Base-by-base conservation (phyloP, 2,888 invertebrate genomes). In the Teleiodes luculella region DNA sequence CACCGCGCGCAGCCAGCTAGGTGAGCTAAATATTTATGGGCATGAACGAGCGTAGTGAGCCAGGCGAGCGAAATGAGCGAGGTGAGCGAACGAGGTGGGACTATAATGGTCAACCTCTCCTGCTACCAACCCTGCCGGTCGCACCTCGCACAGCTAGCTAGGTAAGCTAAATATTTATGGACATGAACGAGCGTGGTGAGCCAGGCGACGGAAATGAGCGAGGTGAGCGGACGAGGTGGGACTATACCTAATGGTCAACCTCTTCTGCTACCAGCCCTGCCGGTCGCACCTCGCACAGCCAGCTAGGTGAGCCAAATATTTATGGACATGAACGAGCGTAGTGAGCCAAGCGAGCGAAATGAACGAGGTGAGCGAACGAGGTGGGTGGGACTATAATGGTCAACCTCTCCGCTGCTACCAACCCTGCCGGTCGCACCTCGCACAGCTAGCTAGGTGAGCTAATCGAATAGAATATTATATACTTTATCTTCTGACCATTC, bases 1-100 rank as follows among this genome's bases (percentile, higher is more conserved):
- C 87, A 88, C 62, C 84, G 87, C 55, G 87, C 87, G 41, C 87
- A 87, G 65, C 87, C 88, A 63, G 86, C 86, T 84, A 87, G 88
- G 88, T 87, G 68, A 41, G 16, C 37, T 16, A 37, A 14, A 6
- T 14, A 37, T 8, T 14, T n/a, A n/a, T n/a, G n/a, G n/a, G n/a
- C n/a, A n/a, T n/a, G n/a, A n/a, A n/a, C n/a, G n/a, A n/a, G n/a
- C n/a, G n/a, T n/a, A 18, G 59, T 58, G 59, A 43, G 24, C 18
- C 28, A 28, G 24, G 43, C n/a, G 65, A 57, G 58, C 14, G n/a
- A n/a, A 6, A 36, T n/a, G n/a, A n/a, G n/a, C n/a, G 59, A 52
- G 58, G 55, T 59, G 58, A 55, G 60, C 58, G 63, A 64, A 64
- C 57, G 63, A 55, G 70, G 71, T 69, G 72, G 56, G 66, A 64